phyloP scores from a whole-genome alignment of 1,140 invertebrate genomes.

The Arion vulgaris region DNA sequence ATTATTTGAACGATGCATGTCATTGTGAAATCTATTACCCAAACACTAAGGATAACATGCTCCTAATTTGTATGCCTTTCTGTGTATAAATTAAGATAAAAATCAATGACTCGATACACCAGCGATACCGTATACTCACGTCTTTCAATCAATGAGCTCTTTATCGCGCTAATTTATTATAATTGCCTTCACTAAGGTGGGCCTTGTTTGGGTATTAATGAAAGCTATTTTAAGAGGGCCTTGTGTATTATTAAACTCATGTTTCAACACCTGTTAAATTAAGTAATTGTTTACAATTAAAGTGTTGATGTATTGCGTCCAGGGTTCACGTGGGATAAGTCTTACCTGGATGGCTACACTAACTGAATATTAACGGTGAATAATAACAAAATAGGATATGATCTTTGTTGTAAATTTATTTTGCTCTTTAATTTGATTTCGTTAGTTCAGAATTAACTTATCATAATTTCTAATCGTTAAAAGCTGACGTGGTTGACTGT shows the following conservation, averaged over 20 bases:
- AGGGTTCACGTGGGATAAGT: no score
- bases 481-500: no score
- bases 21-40: no score
- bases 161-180: background rate
- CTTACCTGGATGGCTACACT: no score
- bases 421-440: no score
- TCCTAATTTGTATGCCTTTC: background rate
- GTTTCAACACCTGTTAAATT: background rate
- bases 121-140: background rate
- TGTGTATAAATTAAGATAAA: background rate
- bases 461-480: no score
- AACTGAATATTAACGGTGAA: no score
- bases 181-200: background rate
- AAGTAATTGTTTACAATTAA: background rate
- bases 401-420: no score
- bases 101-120: background rate
- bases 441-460: no score
- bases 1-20: no score
- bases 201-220: background rate
- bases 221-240: background rate
- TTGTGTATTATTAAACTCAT: background rate
- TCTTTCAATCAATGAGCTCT: background rate
- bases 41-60: no score
- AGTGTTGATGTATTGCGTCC: background rate
- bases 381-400: no score